Base-by-base conservation (phyloP, 2,797 vertebrate species). In the Bryconaethiops microstoma region DNA sequence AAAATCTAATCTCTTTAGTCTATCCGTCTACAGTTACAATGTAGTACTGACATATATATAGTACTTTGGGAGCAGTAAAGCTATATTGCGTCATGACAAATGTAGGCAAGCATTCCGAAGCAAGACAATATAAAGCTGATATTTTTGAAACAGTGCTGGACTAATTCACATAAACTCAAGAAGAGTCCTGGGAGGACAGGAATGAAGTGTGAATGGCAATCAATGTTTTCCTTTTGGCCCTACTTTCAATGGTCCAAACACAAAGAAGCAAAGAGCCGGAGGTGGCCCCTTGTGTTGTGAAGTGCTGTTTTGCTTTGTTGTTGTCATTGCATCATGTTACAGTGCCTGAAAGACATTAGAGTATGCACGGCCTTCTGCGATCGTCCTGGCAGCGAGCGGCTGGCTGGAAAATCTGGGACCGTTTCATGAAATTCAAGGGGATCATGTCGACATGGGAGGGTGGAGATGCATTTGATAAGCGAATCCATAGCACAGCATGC, bases 391-490 rank as follows among this genome's bases (percentile, higher is more conserved):
- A 77, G 74, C 17, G 62, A 62, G 70, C 48, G n/a, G 77, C 75
- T 67, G 65, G 76, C 72, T 79, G 82, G 79, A 85, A 87, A 86
- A 85, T 81, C 70, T 85, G 68, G 68, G 48, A 57, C 48, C 40
- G n/a, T 74, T 35, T 74, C 70, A 67, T 42, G 23, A 52, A 52
- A 62, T 29, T 25, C 57, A 74, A 17, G 48, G 39, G 21, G 45
- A 52, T 76, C 76, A 63, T 73, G 39, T 62, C 40, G 65, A 74
- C 67, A 71, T 29, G 48, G 54, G 5, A 74, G 29, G 68, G 74
- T 50, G 59, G 74, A 67, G 29, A 65, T 65, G 69, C 50, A 74
- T 63, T 25, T 60, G 62, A 64, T 77, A 77, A 69, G 62, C 21
- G 57, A 35, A 76, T 77, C 70, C 42, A 40, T 74, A 59, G 75